Conservation (phyloP, 2,113 vertebrate species). For the Dunckerocampus dactyliophorus region DNA sequence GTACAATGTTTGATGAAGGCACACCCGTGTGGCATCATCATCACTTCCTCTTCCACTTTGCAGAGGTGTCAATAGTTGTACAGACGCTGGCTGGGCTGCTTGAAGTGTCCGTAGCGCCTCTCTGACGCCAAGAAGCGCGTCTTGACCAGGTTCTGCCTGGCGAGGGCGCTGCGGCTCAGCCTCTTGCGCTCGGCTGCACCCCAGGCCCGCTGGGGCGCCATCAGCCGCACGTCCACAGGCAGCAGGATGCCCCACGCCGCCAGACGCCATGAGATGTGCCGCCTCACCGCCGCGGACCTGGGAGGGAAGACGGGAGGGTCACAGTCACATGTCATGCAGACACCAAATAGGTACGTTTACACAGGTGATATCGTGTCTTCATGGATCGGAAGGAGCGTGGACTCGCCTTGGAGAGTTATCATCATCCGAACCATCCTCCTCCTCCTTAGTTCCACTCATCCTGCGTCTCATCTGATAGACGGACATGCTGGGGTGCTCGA, state of each 20-base stretch:
- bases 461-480: slow-evolving; percentile 63
- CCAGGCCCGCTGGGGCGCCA: slow-evolving; percentile 46
- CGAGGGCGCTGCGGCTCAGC: slow-evolving; percentile 59
- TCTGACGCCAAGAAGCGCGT: slow-evolving; percentile 47
- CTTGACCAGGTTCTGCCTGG: slow-evolving; percentile 66
- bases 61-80: slow-evolving; percentile 63
- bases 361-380: background rate
- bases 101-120: slow-evolving; percentile 59
- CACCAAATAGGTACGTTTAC: no score
- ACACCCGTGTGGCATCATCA: background rate
- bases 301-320: background rate
- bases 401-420: slow-evolving; percentile 55
- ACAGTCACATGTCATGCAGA: background rate
- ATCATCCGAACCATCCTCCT: slow-evolving; percentile 51
- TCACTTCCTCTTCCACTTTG: background rate
- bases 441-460: slow-evolving; percentile 33
- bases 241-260: slow-evolving; percentile 59
- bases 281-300: slow-evolving; percentile 59
- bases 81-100: slow-evolving; percentile 67
- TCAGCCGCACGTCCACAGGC: slow-evolving; percentile 32
- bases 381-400: background rate
- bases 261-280: slow-evolving; percentile 57
- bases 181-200: slow-evolving; percentile 47
- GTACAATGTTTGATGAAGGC: slow-evolving; percentile 4
- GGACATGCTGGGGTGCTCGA: slow-evolving; percentile 76